phyloP scores from a whole-genome alignment of 2,888 invertebrate species.

The Pherbina coryleti region DNA sequence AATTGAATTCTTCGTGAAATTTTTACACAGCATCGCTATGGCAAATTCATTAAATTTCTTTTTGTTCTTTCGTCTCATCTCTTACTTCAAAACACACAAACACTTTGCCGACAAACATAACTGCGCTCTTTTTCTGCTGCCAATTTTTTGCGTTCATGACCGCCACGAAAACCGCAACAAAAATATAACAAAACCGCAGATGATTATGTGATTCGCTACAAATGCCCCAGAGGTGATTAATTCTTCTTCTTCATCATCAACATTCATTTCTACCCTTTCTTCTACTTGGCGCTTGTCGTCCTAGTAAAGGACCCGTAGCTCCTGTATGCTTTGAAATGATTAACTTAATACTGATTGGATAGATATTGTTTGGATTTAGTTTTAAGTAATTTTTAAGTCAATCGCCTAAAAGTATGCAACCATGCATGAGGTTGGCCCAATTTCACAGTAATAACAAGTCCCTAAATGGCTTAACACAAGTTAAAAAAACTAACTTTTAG shows the following conservation, averaged over 20 bases:
- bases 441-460: too few species aligned
- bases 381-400: too few species aligned
- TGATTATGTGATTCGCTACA: constrained; percentile 94
- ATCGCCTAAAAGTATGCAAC: too few species aligned
- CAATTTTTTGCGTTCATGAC: not conserved
- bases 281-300: not conserved
- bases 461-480: too few species aligned
- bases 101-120: not conserved
- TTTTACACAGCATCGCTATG: not conserved
- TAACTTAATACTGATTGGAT: too few species aligned
- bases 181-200: constrained; percentile 75
- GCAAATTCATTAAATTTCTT: constrained; percentile 6
- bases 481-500: too few species aligned
- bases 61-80: not conserved
- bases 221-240: constrained; percentile 84
- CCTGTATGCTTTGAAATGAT: not conserved
- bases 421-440: too few species aligned
- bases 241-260: constrained; percentile 37
- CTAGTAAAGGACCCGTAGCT: not conserved
- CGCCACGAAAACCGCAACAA: constrained; percentile 8
- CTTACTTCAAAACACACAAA: not conserved
- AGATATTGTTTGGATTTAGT: too few species aligned
- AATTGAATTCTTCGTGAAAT: constrained; percentile 17
- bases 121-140: not conserved
- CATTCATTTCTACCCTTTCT: not conserved